phyloP scores from a whole-genome alignment of 2,797 vertebrate species.

The Helostoma temminkii region DNA sequence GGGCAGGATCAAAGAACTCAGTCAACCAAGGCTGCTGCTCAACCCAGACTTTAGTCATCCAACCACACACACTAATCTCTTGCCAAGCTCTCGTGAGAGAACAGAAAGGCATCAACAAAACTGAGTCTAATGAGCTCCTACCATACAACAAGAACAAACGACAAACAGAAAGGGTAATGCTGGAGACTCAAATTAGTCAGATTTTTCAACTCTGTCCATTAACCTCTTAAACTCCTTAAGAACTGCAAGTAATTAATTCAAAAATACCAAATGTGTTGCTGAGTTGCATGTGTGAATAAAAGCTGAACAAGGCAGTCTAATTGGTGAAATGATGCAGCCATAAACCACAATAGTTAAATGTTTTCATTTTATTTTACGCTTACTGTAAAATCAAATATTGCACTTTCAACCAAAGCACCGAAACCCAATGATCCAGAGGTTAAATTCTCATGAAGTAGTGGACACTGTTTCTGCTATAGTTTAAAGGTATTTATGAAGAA shows the following conservation, averaged over 20 bases:
- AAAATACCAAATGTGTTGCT: background rate
- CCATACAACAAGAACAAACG: constrained; percentile 31
- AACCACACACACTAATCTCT: constrained; percentile 73
- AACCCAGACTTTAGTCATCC: constrained; percentile 77
- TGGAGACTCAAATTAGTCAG: constrained; percentile 17
- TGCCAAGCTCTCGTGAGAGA: constrained; percentile 48
- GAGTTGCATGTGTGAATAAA: background rate
- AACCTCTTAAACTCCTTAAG: constrained; percentile 7
- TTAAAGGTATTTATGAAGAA: too few relatives aligned
- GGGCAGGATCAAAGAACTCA: constrained; percentile 79
- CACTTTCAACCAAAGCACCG: too few relatives aligned
- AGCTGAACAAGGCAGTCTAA: too few relatives aligned
- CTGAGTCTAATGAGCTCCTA: constrained; percentile 64
- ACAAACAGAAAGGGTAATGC: constrained; percentile 18
- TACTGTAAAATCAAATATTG: too few relatives aligned
- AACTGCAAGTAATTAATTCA: background rate
- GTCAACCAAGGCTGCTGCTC: constrained; percentile 71
- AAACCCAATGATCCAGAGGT: too few relatives aligned
- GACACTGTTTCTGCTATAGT: too few relatives aligned
- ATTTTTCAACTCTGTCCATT: constrained; percentile 4
- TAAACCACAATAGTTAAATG: too few relatives aligned
- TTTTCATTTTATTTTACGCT: too few relatives aligned
- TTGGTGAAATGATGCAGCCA: too few relatives aligned
- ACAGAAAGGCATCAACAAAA: constrained; percentile 56
- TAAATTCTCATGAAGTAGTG: too few relatives aligned